Conservation (phyloP, 2,797 vertebrate genomes). For the Benthosema pterotum region DNA sequence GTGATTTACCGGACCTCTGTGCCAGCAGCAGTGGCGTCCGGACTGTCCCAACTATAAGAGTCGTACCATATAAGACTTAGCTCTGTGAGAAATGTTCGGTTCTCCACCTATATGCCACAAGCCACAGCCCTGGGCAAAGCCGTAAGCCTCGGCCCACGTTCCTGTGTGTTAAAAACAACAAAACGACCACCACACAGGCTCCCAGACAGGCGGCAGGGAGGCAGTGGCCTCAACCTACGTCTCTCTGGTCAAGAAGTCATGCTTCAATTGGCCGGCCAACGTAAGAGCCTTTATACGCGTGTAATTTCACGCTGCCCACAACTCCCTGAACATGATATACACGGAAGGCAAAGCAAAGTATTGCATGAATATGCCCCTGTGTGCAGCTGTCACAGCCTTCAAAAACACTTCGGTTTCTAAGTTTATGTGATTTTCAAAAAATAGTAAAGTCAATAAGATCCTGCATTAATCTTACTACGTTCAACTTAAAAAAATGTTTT, state of each 20-base stretch:
- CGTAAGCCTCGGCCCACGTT: constrained; percentile 39
- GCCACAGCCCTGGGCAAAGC: constrained; percentile 32
- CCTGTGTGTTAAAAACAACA: constrained; percentile 69
- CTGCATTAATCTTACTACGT: constrained; percentile 20
- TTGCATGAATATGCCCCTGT: constrained; percentile 79
- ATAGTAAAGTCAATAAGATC: constrained; percentile 28
- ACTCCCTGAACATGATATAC: constrained; percentile 63
- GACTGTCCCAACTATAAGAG: constrained; percentile 5
- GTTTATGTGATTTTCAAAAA: constrained; percentile 57
- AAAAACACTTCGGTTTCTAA: constrained; percentile 54
- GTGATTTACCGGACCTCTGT: constrained; percentile 48
- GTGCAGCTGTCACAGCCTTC: constrained; percentile 54
- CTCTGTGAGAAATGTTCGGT: constrained; percentile 39
- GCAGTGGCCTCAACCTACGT: constrained; percentile 22
- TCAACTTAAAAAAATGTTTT: constrained; percentile 27
- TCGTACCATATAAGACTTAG: constrained; percentile 19
- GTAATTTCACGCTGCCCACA: constrained; percentile 49
- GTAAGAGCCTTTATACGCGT: constrained; percentile 34
- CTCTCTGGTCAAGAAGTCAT: constrained; percentile 43
- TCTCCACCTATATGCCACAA: constrained; percentile 44
- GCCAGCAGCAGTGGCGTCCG: constrained; percentile 24
- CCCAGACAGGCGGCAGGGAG: constrained; percentile 25
- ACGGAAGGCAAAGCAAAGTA: constrained; percentile 36
- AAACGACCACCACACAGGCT: constrained; percentile 40
- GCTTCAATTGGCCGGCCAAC: constrained; percentile 39